phyloP scores from a whole-genome alignment of 2,113 vertebrate species.

The Gobiocypris rarus region DNA sequence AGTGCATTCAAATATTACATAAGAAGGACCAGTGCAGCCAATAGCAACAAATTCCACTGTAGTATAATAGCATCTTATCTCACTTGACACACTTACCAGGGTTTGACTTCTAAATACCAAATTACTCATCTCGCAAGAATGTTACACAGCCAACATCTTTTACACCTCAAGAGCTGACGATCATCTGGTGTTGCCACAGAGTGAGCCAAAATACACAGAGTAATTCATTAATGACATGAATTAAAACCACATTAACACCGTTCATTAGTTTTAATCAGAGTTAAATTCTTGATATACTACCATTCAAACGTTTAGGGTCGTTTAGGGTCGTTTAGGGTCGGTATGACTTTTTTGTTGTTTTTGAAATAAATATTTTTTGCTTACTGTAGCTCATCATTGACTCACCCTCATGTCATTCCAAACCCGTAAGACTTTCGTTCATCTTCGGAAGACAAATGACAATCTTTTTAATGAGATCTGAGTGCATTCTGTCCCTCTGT shows the following conservation, averaged over 20 bases:
- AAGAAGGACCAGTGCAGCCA: constrained; percentile 21
- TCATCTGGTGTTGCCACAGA: constrained; percentile 5
- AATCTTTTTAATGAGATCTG: too few species aligned
- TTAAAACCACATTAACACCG: not conserved
- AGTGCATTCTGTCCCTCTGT: too few species aligned
- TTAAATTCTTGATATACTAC: too few species aligned
- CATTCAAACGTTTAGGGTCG: too few species aligned
- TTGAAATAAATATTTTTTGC: too few species aligned
- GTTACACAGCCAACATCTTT: constrained; percentile 29
- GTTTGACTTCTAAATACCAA: constrained; percentile 52
- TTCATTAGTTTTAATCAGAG: not conserved
- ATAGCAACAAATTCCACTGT: constrained; percentile 7
- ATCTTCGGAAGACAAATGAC: too few species aligned
- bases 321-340: too few species aligned
- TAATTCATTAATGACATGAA: not conserved
- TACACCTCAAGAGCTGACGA: constrained; percentile 37
- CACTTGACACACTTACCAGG: constrained; percentile 62
- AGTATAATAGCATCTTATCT: constrained; percentile 59
- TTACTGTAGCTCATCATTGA: too few species aligned
- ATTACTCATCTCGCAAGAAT: constrained; percentile 50
- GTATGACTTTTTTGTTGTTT: too few species aligned
- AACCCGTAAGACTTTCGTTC: too few species aligned
- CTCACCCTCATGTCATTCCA: too few species aligned
- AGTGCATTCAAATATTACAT: constrained; percentile 39
- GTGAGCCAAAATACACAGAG: not conserved